A percentile compares a stretch with the other conserved stretches of the same genome.
These are phyloP conservation scores for Phenganax stokvisi DNA, from an alignment of 92 coral and sea anemone species.

Conservation along the genomic window DNA sequence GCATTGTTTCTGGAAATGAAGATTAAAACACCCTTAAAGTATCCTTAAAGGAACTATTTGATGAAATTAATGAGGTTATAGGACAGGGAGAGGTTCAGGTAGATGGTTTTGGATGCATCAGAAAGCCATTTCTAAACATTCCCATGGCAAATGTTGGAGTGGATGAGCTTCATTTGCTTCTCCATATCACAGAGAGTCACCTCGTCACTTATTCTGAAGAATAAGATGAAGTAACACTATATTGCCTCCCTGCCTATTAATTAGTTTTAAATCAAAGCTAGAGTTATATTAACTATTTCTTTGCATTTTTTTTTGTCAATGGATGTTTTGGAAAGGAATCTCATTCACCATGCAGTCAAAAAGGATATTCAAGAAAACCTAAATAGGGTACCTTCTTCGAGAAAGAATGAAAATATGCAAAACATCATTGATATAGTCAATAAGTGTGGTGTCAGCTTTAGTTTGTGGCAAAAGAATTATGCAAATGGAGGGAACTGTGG, in stretches of 20 bases:
- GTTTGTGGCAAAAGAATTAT: slow-evolving; percentile 19
- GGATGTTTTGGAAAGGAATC: too few relatives aligned
- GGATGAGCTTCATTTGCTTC: too few relatives aligned
- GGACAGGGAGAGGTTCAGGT: too few relatives aligned
- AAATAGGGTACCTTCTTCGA: slow-evolving; percentile 27
- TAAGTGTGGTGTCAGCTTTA: slow-evolving; percentile 25
- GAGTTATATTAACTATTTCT: neutral
- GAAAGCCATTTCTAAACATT: slow-evolving; percentile 7
- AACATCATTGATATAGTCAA: slow-evolving; percentile 12
- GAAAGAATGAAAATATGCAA: slow-evolving; percentile 15
- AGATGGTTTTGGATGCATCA: too few relatives aligned
- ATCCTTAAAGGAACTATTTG: slow-evolving; percentile 36
- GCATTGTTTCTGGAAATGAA: slow-evolving; percentile 38
- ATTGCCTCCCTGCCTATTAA: slow-evolving; percentile 12
- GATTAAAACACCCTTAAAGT: slow-evolving; percentile 35
- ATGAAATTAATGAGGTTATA: slow-evolving; percentile 34
- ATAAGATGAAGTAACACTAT: neutral
- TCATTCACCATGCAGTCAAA: too few relatives aligned
- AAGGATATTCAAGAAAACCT: too few relatives aligned
- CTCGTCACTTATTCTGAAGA: neutral
- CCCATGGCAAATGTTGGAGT: slow-evolving; percentile 2
- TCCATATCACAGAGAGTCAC: neutral
- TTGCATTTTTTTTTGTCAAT: neutral
- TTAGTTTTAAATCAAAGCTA: neutral
- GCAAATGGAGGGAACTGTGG: slow-evolving; percentile 30